phyloP scores from a whole-genome alignment of 2,797 vertebrate species.

The Bradypodion pumilum region DNA sequence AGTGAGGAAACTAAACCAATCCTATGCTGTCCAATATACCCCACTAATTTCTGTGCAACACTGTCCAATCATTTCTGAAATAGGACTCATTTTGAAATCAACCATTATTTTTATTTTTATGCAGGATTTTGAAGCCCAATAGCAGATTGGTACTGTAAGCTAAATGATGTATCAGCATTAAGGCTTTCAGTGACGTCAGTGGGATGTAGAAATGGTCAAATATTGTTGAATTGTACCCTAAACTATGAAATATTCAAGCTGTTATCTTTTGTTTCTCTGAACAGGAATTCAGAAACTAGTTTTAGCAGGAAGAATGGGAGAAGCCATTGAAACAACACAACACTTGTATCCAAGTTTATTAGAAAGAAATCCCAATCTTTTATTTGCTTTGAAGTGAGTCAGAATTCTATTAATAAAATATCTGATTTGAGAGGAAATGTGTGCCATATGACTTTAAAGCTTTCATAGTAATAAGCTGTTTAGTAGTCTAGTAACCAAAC shows the following conservation, averaged over 20 bases:
- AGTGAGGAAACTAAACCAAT: neutral
- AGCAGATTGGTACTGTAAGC: neutral
- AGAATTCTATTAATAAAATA: constrained; percentile 68
- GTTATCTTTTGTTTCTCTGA: constrained; percentile 70
- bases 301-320: constrained; percentile 96
- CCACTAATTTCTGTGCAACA: neutral
- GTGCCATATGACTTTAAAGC: neutral
- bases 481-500: neutral
- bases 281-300: constrained; percentile 99
- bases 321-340: constrained; percentile 98
- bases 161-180: neutral
- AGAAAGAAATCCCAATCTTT: constrained; percentile 87
- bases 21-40: neutral
- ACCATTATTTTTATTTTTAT: neutral
- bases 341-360: constrained; percentile 95
- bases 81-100: neutral
- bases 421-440: constrained; percentile 29
- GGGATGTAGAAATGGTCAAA: neutral
- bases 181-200: neutral
- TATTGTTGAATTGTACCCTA: neutral
- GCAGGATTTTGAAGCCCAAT: neutral
- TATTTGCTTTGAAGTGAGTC: constrained; percentile 86
- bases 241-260: constrained; percentile 46
- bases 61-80: neutral
- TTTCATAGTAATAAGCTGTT: neutral